A percentile compares a stretch with the other conserved stretches of the same genome.
Evolutionary conservation across 2,797 vertebrate species (phyloP).

Genomic region (Morelia viridis): DNA sequence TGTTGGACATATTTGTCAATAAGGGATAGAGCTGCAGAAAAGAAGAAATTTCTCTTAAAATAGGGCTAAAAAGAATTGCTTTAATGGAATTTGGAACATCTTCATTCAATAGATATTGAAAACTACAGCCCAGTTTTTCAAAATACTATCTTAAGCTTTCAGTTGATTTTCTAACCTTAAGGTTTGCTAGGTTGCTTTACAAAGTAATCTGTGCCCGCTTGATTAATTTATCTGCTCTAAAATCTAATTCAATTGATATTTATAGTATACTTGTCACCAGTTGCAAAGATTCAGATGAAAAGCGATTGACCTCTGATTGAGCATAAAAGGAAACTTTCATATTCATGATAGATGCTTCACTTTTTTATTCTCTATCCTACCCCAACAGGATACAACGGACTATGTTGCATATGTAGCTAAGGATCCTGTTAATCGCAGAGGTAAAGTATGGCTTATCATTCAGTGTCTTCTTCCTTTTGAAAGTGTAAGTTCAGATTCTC

Average conservation of each 20-base stretch:
- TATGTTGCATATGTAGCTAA: conserved; percentile 98
- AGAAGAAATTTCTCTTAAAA: not conserved
- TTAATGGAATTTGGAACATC: not conserved
- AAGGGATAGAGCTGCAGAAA: not conserved
- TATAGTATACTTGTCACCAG: conserved; percentile 5
- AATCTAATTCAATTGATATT: conserved; percentile 18
- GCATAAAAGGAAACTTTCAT: conserved; percentile 26
- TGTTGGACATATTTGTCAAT: not conserved
- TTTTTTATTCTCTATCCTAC: conserved; percentile 23
- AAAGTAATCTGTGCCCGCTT: not conserved
- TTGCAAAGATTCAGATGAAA: not conserved
- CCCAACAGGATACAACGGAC: conserved; percentile 90
- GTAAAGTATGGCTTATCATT: conserved; percentile 72
- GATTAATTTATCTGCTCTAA: not conserved
- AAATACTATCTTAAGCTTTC: not conserved
- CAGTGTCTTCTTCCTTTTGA: conserved; percentile 7
- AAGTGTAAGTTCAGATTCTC: conserved; percentile 6
- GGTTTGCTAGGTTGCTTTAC: not conserved
- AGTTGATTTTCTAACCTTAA: not conserved
- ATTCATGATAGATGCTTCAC: conserved; percentile 23
- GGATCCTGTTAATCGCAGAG: conserved; percentile 98
- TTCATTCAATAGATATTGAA: not conserved
- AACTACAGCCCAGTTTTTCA: not conserved
- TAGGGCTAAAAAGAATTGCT: not conserved
- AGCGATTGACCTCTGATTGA: conserved; percentile 26